Base-by-base conservation (phyloP, 2,888 invertebrate species). In the Syrphus vitripennis region DNA sequence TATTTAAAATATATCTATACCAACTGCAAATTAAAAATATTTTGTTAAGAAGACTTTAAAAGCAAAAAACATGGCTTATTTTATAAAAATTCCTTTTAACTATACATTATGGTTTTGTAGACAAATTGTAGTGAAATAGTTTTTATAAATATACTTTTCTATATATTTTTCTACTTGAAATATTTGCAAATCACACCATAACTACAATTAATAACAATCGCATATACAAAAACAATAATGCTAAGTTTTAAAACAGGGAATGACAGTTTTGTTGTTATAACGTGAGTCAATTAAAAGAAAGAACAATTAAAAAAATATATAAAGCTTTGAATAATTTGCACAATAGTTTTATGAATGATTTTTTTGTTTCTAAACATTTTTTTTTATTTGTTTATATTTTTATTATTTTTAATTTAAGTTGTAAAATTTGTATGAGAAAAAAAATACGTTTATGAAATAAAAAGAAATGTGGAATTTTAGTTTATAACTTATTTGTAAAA, bases 401-500 rank as follows among this genome's bases (percentile, higher is more conserved):
- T 48, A 37, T 71, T 71, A 69, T 76, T 75, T n/a, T 57, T 65
- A 37, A 50, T 31, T 72, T 42, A 63, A 84, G 80, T 67, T 71
- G 42, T 63, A 69, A 74, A 72, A 53, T 70, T 70, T 37, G n/a
- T 40, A 29, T 67, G 31, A 42, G 16, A 42, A 57, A 75, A 57
- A 75, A 59, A 53, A 14, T 53, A 37, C 19, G 14, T 1, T 31
- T 40, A 61, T 24, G 34, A 9, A 50, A 53, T 6, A n/a, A 29
- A 24, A 37, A 31, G n/a, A 31, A 67, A 76, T 57, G 84, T 81
- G 72, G 63, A 84, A 77, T 72, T 76, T 72, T 84, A 84, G 81
- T 84, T 72, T 81, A 59, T 80, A 84, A 84, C 40, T 84, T 81
- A 81, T 84, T 76, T 81, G 76, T 84, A 81, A 84, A 80, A 80